Conservation (phyloP, 2,113 vertebrate species). For the Rhinopomastus cyanomelas region DNA sequence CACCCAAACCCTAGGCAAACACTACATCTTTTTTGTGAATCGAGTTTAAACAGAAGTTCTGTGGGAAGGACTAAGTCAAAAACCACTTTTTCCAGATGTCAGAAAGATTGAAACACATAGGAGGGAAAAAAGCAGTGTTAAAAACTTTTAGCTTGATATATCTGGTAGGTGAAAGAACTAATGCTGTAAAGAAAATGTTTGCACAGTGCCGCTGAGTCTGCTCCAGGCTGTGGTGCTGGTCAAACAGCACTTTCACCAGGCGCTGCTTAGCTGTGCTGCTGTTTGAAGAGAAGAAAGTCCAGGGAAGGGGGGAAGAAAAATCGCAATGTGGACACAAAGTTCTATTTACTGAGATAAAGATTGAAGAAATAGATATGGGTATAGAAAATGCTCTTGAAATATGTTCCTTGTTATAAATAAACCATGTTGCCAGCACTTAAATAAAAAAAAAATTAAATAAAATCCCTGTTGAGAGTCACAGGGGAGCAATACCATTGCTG, state of each 20-base stretch:
- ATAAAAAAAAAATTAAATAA: slow-evolving; percentile 54
- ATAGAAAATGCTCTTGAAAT: slow-evolving; percentile 71
- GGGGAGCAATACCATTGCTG: slow-evolving; percentile 47
- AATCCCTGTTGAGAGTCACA: slow-evolving; percentile 55
- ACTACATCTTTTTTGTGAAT: slow-evolving; percentile 66
- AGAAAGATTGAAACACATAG: slow-evolving; percentile 63
- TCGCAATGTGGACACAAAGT: slow-evolving; percentile 15
- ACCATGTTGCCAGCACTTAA: slow-evolving; percentile 69
- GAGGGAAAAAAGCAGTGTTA: slow-evolving; percentile 44
- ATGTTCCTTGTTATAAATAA: slow-evolving; percentile 75
- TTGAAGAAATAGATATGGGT: slow-evolving; percentile 68
- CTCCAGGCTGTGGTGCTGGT: background rate
- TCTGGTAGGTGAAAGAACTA: slow-evolving; percentile 65
- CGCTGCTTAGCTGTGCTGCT: slow-evolving; percentile 6
- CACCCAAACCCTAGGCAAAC: slow-evolving; percentile 56
- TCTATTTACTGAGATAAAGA: slow-evolving; percentile 72
- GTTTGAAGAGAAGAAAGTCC: slow-evolving; percentile 23
- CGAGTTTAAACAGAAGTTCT: slow-evolving; percentile 70
- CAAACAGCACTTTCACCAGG: slow-evolving; percentile 27
- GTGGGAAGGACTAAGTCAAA: slow-evolving; percentile 68
- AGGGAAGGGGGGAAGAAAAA: background rate
- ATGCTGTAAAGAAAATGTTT: slow-evolving; percentile 64
- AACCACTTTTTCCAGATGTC: slow-evolving; percentile 79
- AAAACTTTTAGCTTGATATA: slow-evolving; percentile 56
- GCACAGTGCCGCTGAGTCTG: slow-evolving; percentile 37